Conservation (phyloP, 2,888 invertebrate species). For the Ctenicera cuprea region DNA sequence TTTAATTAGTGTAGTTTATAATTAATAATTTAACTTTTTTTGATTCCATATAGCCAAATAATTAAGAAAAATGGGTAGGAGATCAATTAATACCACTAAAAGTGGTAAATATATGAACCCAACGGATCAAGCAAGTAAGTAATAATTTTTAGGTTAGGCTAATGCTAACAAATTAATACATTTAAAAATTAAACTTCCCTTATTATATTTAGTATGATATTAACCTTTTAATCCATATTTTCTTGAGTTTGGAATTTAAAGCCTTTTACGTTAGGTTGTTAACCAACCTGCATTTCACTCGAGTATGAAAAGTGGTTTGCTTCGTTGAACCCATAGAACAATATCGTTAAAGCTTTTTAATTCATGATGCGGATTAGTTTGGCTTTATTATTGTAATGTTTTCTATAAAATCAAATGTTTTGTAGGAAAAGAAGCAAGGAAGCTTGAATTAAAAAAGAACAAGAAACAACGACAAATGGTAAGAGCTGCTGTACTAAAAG, state of each 20-base stretch:
- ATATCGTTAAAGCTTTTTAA: background rate
- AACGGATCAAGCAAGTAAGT: slow-evolving; percentile 98
- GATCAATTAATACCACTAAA: slow-evolving; percentile 99
- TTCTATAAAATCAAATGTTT: background rate
- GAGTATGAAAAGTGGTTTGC: no score
- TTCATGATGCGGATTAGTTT: background rate
- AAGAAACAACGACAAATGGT: slow-evolving; percentile 98
- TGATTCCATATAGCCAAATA: background rate
- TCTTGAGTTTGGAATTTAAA: no score
- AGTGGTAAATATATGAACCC: slow-evolving; percentile 99
- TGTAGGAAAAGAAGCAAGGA: slow-evolving; percentile 96
- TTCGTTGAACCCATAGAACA: no score
- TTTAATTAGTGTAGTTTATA: background rate
- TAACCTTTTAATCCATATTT: no score
- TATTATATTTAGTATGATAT: background rate
- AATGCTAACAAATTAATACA: slow-evolving; percentile 1
- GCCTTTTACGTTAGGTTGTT: no score
- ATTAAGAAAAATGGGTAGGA: slow-evolving; percentile 87
- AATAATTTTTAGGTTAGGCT: slow-evolving; percentile 25
- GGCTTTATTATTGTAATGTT: background rate
- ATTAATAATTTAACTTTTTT: background rate
- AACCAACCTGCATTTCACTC: no score
- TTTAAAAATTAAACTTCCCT: slow-evolving; percentile 6
- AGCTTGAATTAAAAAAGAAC: slow-evolving; percentile 98
- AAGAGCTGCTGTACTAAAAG: slow-evolving; percentile 96